phyloP scores from a whole-genome alignment of 1,140 invertebrate species.

The Cydia splendana region DNA sequence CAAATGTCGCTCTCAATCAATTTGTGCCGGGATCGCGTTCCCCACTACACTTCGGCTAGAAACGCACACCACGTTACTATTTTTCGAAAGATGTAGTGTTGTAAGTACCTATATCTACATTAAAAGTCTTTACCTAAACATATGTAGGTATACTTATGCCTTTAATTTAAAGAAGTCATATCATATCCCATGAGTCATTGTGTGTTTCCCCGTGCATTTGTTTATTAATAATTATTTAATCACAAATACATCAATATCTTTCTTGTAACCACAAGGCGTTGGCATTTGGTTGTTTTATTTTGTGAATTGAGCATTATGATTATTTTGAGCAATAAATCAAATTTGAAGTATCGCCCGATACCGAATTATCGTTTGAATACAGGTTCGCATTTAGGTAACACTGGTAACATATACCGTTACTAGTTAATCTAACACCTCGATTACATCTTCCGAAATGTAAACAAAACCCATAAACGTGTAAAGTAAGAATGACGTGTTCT shows the following conservation, averaged over 20 bases:
- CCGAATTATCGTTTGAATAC: neutral
- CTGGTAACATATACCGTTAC: neutral
- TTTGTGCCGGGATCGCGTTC: constrained; percentile 75
- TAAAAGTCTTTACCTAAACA: constrained; percentile 1
- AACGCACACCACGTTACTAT: constrained; percentile 51
- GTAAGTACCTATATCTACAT: neutral
- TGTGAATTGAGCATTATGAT: too few species aligned
- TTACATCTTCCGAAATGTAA: neutral
- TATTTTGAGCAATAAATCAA: too few species aligned
- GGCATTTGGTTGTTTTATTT: too few species aligned
- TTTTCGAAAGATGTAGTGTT: constrained; percentile 35
- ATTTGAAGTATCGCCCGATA: too few species aligned
- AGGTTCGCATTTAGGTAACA: neutral
- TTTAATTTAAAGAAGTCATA: too few species aligned
- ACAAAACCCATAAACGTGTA: constrained; percentile 32
- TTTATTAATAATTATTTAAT: too few species aligned
- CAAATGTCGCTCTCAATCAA: constrained; percentile 79
- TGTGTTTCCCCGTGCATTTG: too few species aligned
- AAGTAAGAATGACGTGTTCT: constrained; percentile 19
- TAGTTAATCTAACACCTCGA: neutral
- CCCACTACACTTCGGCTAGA: constrained; percentile 48
- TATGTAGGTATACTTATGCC: too few species aligned
- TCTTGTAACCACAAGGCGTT: too few species aligned
- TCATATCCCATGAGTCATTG: too few species aligned
- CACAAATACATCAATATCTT: too few species aligned